These are phyloP conservation scores for Cyprinodon brontotheroides DNA, from an alignment of 2,113 vertebrate species.

Conservation along the genomic window DNA sequence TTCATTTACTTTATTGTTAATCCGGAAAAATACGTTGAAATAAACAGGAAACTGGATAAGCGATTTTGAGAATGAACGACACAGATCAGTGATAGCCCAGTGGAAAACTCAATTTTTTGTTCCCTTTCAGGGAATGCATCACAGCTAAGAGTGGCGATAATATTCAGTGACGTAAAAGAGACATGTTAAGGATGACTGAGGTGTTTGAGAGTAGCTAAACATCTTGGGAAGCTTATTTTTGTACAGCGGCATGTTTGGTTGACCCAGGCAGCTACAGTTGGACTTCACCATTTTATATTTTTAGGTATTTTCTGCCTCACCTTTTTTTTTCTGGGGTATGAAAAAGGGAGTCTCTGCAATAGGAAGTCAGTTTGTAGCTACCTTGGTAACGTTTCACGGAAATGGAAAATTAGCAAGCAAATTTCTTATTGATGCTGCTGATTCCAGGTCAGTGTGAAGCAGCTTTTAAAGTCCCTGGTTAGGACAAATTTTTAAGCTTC, in stretches of 20 bases:
- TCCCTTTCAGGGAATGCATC: not conserved
- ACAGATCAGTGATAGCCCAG: not conserved
- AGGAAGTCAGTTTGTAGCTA: too few species aligned
- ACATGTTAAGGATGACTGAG: not conserved
- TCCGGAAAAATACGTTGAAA: not conserved
- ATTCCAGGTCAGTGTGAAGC: conserved; percentile 42
- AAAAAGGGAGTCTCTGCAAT: too few species aligned
- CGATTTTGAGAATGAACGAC: not conserved
- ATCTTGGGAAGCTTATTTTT: not conserved
- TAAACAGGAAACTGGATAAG: not conserved
- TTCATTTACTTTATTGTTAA: conserved; percentile 22
- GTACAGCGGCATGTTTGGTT: not conserved
- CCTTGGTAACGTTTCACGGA: not conserved
- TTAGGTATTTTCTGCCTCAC: not conserved
- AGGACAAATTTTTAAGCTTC: conserved; percentile 12
- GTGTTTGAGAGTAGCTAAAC: not conserved
- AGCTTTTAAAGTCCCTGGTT: conserved; percentile 43
- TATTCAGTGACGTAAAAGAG: too few species aligned
- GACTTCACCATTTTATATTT: not conserved
- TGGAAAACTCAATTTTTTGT: not conserved
- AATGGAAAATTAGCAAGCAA: not conserved
- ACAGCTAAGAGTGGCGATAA: not conserved
- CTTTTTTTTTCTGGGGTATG: too few species aligned
- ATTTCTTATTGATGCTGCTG: conserved; percentile 13
- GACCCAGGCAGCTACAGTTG: not conserved